Conservation (phyloP, 2,797 vertebrate genomes). For the Okamejei kenojei region DNA sequence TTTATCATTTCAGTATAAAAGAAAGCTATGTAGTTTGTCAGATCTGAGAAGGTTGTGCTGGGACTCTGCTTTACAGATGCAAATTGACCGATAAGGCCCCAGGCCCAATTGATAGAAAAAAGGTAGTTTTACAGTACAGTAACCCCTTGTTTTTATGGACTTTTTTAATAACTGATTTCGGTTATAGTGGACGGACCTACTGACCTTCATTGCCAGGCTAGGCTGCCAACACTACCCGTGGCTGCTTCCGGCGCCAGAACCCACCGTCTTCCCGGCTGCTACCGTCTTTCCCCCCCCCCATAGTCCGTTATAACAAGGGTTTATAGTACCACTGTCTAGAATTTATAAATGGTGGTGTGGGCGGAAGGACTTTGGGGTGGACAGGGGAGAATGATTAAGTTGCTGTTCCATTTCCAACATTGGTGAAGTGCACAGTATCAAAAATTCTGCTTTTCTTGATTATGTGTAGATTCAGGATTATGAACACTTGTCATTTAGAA, state of each 20-base stretch:
- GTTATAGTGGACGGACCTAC: too few species aligned
- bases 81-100: constrained; percentile 29
- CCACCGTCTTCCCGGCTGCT: too few species aligned
- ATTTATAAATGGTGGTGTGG: constrained; percentile 9
- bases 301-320: too few species aligned
- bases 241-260: too few species aligned
- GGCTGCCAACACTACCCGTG: too few species aligned
- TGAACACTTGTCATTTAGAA: constrained; percentile 3
- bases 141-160: too few species aligned
- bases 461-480: not conserved
- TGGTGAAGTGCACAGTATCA: not conserved
- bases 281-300: too few species aligned
- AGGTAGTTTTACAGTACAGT: not conserved
- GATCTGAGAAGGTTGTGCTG: constrained; percentile 36
- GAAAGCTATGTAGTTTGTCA: constrained; percentile 33
- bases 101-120: constrained; percentile 3
- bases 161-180: too few species aligned
- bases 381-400: not conserved
- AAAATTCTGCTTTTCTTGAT: not conserved
- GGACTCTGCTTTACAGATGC: constrained; percentile 31
- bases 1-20: constrained; percentile 36
- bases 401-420: constrained; percentile 9
- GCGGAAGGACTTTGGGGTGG: not conserved
- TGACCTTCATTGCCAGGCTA: too few species aligned
- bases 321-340: not conserved